A percentile compares a stretch with the other conserved stretches of the same genome.
phyloP scores from a whole-genome alignment of 2,797 vertebrate genomes.

The Pipistrellus kuhlii region DNA sequence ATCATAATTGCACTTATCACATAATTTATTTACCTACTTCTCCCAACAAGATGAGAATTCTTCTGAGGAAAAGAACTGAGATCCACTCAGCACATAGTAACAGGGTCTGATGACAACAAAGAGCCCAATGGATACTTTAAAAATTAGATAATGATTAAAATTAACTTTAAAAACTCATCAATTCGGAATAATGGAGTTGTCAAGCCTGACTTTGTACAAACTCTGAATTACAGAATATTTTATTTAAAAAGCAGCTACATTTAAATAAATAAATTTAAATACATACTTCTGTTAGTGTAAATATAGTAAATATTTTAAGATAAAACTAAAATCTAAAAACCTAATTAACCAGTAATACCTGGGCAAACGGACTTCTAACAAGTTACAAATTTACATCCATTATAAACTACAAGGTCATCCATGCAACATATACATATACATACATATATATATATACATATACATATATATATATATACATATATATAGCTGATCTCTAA shows the following conservation, averaged over 20 bases:
- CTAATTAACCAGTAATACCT: neutral
- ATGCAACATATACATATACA: neutral
- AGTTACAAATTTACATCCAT: neutral
- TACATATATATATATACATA: too few relatives aligned
- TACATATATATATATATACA: neutral
- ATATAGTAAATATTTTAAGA: neutral
- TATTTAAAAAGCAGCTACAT: neutral
- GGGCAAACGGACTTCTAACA: neutral
- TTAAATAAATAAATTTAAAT: conserved; percentile 8
- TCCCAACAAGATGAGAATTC: neutral
- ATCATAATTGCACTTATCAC: neutral
- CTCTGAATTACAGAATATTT: neutral
- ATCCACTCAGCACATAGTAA: neutral
- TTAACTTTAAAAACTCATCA: neutral
- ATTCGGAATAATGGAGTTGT: neutral
- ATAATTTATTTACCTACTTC: neutral
- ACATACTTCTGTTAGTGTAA: neutral
- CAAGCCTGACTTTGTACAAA: neutral
- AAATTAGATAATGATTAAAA: conserved; percentile 3
- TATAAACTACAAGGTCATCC: neutral
- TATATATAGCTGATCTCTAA: neutral
- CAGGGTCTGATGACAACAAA: neutral
- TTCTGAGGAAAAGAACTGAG: neutral
- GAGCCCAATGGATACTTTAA: neutral
- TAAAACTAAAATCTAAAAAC: conserved; percentile 2